These are phyloP conservation scores for Nymphicus hollandicus DNA, from an alignment of 2,113 vertebrate genomes.

Conservation along the genomic window DNA sequence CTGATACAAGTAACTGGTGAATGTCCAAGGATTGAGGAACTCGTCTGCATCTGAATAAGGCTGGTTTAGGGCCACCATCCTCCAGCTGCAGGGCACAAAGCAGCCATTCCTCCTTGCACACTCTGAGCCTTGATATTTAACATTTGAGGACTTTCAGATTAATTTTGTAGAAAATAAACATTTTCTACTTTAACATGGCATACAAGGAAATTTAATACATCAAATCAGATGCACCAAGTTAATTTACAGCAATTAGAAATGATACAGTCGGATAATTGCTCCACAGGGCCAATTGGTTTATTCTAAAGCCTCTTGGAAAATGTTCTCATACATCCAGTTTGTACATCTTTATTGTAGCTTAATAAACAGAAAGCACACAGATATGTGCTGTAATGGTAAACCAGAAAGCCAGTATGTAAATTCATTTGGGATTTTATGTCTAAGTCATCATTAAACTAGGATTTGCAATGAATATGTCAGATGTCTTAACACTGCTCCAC, in stretches of 20 bases:
- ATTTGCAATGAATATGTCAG: conserved; percentile 57
- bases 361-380: conserved; percentile 47
- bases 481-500: conserved; percentile 55
- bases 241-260: conserved; percentile 20
- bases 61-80: background rate
- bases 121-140: background rate
- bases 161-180: background rate
- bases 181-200: background rate
- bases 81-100: background rate
- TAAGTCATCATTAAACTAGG: conserved; percentile 45
- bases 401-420: conserved; percentile 39
- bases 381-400: conserved; percentile 25
- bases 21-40: background rate
- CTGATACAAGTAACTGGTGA: background rate
- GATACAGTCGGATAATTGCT: background rate
- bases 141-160: background rate
- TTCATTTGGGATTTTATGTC: conserved; percentile 33
- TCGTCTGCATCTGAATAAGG: background rate
- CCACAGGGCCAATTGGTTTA: background rate
- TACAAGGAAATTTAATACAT: background rate
- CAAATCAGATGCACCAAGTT: background rate
- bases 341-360: conserved; percentile 1
- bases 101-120: background rate
- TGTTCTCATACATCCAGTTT: conserved; percentile 9
- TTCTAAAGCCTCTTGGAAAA: background rate